These are phyloP conservation scores for Marisa cornuarietis DNA, from an alignment of 1,140 invertebrate genomes.

Conservation along the genomic window DNA sequence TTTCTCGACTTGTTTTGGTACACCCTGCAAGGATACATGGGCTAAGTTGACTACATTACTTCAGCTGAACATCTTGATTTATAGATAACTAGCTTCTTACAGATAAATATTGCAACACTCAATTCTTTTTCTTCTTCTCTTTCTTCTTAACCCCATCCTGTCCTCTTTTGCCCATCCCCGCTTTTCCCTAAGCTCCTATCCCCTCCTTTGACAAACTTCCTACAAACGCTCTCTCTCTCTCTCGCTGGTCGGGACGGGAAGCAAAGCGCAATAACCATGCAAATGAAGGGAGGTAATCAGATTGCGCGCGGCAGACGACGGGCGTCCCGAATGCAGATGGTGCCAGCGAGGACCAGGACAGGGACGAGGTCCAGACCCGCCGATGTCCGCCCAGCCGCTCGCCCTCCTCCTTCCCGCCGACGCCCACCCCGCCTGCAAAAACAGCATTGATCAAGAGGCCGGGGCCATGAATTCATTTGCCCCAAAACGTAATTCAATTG, in stretches of 20 bases:
- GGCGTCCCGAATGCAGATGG: slow-evolving; percentile 24
- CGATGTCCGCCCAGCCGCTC: slow-evolving; percentile 2
- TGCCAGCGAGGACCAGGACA: slow-evolving; percentile 10
- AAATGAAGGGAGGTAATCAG: slow-evolving; percentile 27
- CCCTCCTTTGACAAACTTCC: background rate
- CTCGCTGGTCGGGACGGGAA: slow-evolving; percentile 9
- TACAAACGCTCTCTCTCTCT: background rate
- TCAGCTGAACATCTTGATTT: too few species aligned
- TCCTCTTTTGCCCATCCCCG: background rate
- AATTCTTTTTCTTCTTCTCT: background rate
- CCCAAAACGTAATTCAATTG: slow-evolving; percentile 23
- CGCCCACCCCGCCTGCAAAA: slow-evolving; percentile 6
- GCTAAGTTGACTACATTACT: too few species aligned
- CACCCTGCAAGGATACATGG: too few species aligned
- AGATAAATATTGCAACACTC: background rate
- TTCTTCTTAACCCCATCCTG: background rate
- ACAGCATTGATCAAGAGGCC: slow-evolving; percentile 14
- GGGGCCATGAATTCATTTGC: slow-evolving; percentile 18
- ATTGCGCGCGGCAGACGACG: slow-evolving; percentile 19
- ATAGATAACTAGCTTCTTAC: too few species aligned
- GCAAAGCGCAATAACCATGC: slow-evolving; percentile 23
- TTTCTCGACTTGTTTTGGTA: too few species aligned
- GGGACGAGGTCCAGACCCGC: slow-evolving; percentile 1
- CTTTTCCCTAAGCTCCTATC: background rate
- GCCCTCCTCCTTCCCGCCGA: background rate